Evolutionary conservation across 2,113 vertebrate species (phyloP).

Genomic region (Crotalus helleri): DNA sequence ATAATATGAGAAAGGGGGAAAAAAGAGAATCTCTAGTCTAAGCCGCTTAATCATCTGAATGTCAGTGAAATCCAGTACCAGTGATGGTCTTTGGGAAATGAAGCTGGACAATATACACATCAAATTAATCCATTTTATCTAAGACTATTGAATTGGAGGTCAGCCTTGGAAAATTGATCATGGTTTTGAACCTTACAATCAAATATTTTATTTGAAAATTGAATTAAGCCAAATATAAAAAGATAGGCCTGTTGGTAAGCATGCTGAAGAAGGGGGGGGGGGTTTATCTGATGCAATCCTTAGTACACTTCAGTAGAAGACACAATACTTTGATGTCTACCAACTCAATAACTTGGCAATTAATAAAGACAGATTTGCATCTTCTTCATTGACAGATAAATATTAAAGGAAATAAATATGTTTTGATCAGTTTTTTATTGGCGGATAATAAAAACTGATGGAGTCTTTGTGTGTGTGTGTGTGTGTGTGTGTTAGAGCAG

Average conservation of each 20-base stretch:
- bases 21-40: not conserved
- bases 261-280: not conserved
- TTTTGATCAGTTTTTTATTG: not conserved
- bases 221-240: conserved; percentile 36
- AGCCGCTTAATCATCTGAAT: not conserved
- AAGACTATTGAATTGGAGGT: not conserved
- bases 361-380: not conserved
- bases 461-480: too few species aligned
- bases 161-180: conserved; percentile 39
- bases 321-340: not conserved
- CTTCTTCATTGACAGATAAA: not conserved
- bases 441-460: not conserved
- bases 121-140: conserved; percentile 14
- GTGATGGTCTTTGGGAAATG: not conserved
- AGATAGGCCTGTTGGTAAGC: not conserved
- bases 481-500: too few species aligned
- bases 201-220: conserved; percentile 40
- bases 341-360: not conserved
- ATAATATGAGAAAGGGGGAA: too few species aligned
- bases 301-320: not conserved
- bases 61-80: not conserved
- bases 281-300: not conserved
- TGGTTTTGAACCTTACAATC: conserved; percentile 29
- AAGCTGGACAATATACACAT: not conserved
- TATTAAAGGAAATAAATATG: not conserved